Evolutionary conservation across 2,113 vertebrate genomes (phyloP).

Genomic region (Rynchops niger): DNA sequence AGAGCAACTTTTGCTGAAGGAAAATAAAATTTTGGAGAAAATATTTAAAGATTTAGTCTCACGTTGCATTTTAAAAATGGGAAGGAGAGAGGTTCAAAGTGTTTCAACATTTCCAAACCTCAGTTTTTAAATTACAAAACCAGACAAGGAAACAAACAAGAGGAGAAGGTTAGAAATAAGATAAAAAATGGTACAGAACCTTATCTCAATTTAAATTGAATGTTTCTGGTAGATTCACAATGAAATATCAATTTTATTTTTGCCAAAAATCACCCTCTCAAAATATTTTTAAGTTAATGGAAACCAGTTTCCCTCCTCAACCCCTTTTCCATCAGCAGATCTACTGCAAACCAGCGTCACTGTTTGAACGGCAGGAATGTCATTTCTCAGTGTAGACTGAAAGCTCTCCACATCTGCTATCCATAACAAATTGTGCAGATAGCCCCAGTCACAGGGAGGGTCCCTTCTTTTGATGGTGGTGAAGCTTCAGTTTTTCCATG

Average conservation of each 20-base stretch:
- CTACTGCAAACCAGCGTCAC: not conserved
- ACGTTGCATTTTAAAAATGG: not conserved
- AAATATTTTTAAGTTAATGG: not conserved
- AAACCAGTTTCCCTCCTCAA: not conserved
- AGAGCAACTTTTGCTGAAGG: not conserved
- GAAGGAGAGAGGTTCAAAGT: not conserved
- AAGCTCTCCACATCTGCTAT: not conserved
- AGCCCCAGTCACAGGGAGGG: not conserved
- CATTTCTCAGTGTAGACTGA: not conserved
- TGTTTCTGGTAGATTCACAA: not conserved
- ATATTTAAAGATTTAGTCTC: not conserved
- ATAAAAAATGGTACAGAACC: not conserved
- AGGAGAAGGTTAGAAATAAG: not conserved
- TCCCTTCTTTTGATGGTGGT: not conserved
- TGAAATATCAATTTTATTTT: not conserved
- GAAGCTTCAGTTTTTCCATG: not conserved
- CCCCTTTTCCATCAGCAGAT: not conserved
- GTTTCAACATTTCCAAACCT: not conserved
- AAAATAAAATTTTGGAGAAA: not conserved
- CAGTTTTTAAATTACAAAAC: not conserved
- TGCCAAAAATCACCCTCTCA: not conserved
- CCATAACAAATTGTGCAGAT: not conserved
- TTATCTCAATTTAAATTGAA: not conserved
- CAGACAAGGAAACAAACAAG: not conserved
- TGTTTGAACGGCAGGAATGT: not conserved